These are phyloP conservation scores for Laupala kohalensis DNA, from an alignment of 1,140 invertebrate genomes.

Conservation along the genomic window DNA sequence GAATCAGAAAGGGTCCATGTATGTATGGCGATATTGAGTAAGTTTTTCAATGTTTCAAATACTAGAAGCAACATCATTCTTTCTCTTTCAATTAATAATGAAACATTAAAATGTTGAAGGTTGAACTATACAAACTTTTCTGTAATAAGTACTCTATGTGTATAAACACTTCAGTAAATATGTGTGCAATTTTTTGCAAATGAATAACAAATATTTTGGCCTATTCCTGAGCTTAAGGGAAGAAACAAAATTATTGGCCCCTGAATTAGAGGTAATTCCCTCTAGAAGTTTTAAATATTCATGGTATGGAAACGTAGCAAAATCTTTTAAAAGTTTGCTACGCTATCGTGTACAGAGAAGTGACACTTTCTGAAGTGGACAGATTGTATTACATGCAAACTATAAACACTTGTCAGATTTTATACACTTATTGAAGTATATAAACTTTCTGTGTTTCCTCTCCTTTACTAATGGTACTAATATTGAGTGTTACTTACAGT, in stretches of 20 bases:
- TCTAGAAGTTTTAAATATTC: no score
- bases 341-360: no score
- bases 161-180: background rate
- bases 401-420: background rate
- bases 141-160: background rate
- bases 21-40: background rate
- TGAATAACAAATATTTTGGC: no score
- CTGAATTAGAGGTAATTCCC: no score
- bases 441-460: background rate
- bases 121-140: background rate
- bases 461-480: background rate
- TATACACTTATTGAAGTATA: background rate
- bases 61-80: background rate
- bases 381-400: no score
- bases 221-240: no score
- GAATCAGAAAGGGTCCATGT: background rate
- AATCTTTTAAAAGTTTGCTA: no score
- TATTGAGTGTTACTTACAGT: background rate
- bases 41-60: background rate
- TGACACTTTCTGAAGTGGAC: no score
- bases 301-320: no score
- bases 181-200: background rate
- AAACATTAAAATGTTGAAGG: background rate
- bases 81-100: conserved; percentile 1
- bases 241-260: no score